These are phyloP conservation scores for Emys orbicularis DNA, from an alignment of 2,797 vertebrate species.

Conservation along the genomic window DNA sequence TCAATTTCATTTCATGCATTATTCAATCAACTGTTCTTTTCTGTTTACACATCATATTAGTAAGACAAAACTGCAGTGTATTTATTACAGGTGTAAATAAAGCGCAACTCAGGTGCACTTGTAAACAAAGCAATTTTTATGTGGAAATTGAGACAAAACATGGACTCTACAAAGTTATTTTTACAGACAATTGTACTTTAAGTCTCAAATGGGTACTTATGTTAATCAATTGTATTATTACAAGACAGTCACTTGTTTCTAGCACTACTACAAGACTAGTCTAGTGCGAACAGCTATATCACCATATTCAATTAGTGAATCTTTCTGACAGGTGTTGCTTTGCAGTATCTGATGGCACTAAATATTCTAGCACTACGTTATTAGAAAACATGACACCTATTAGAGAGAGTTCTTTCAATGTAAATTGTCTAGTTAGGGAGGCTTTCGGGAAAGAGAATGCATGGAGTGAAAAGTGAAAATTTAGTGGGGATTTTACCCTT, in stretches of 20 bases:
- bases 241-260: not conserved
- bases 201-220: not conserved
- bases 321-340: not conserved
- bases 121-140: not conserved
- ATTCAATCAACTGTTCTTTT: not conserved
- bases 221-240: accelerated
- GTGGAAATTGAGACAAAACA: not conserved
- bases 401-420: not conserved
- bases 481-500: accelerated
- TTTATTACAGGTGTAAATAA: not conserved
- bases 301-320: not conserved
- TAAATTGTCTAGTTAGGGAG: not conserved
- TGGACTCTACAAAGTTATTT: not conserved
- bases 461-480: not conserved
- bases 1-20: not conserved
- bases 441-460: not conserved
- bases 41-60: not conserved
- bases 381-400: not conserved
- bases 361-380: not conserved
- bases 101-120: not conserved
- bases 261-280: not conserved
- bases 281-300: not conserved
- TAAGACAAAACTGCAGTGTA: not conserved
- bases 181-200: not conserved
- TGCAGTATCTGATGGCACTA: not conserved